Percentiles rank a stretch among this genome's conserved stretches.
Conservation (phyloP, 2,113 vertebrate species). For the human (Homo sapiens) region DNA sequence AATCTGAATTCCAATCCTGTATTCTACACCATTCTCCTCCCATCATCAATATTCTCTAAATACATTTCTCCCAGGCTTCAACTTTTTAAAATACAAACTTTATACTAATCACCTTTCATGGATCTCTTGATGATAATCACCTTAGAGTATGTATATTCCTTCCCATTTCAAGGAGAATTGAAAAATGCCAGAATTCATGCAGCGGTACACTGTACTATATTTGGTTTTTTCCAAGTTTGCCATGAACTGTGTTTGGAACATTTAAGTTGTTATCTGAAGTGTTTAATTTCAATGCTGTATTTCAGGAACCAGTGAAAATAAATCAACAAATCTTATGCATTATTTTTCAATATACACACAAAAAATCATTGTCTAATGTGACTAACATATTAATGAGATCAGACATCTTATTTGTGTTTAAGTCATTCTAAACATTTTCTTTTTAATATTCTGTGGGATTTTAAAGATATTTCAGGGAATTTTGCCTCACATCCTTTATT, state of each 20-base stretch:
- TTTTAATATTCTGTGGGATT: not conserved
- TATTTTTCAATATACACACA: constrained; percentile 28
- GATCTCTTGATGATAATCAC: not conserved
- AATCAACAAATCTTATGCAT: not conserved
- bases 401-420: not conserved
- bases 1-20: not conserved
- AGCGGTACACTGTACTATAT: not conserved
- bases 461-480: not conserved
- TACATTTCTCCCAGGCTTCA: not conserved
- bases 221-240: not conserved
- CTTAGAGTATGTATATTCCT: not conserved
- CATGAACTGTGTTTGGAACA: not conserved
- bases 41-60: not conserved
- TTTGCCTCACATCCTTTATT: not conserved
- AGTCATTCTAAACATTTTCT: not conserved
- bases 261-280: not conserved
- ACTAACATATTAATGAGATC: not conserved
- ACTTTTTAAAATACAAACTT: not conserved
- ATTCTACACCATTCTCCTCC: not conserved
- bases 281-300: not conserved
- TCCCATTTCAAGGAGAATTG: not conserved
- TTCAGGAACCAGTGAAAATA: constrained; percentile 27
- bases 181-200: not conserved
- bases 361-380: constrained; percentile 1
- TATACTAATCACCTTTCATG: not conserved